Evolutionary conservation across 30 jellyfish, hydroid and myxozoan species (phyloP), one percentile per base, ranked within the genome.

Genomic region (Hydractinia symbiolongicarpus): DNA sequence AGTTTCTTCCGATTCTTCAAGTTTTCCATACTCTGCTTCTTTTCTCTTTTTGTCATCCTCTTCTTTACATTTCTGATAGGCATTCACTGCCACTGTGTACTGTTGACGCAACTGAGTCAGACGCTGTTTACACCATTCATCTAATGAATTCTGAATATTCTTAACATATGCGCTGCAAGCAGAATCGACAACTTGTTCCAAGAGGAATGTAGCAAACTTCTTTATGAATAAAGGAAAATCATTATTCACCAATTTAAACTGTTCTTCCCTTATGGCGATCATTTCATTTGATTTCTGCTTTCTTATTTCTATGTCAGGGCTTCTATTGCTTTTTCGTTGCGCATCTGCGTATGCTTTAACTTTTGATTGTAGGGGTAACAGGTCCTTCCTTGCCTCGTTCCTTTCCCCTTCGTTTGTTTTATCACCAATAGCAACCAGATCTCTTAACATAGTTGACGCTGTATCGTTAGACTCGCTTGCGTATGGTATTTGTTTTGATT

Each of bases 281-380:
- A 66, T 66, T 66, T 66, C 44, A 13, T 13, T 13, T 13, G 21
- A 50, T 6, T 19, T 6, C 4, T 66, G 54, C 9, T 66, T 66
- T 6, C 44, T 6, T 66, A 19, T 50, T 19, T 66, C 76, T 6
- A 6, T 8, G 14, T 13, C 14, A 19, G 21, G 54, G 44, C 76
- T 19, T 7, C 15, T 50, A 13, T 66, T 13, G 8, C 21, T 8
- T 6, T 66, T 53, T 66, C 76, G 76, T 66, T 66, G 76, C 4
- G 44, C 9, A 19, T 66, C 54, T 50, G 76, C 21, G 14, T 19
- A 66, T 13, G 21, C 15, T 13, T 66, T 66, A 50, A 66, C 76
- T 66, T 9, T 66, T 66, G 76, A 66, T 66, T 66, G 76, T 2
- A 66, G 44, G 44, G 76, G 76, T 8, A 66, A 5, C 17, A 60